phyloP scores from a whole-genome alignment of 2,113 vertebrate species.

The Salvelinus namaycush region DNA sequence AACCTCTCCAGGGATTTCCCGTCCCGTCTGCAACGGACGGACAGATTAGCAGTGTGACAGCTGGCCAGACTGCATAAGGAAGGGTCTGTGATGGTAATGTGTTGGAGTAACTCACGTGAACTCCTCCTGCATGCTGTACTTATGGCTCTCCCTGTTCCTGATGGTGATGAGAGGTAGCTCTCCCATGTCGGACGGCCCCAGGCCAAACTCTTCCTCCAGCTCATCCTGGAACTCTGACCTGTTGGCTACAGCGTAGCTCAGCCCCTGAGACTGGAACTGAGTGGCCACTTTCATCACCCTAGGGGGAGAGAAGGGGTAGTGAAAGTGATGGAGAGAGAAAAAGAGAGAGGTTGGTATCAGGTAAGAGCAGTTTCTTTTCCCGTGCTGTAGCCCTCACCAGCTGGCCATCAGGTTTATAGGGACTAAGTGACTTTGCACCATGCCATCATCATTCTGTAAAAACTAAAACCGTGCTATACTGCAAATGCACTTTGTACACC shows the following conservation, averaged over 20 bases:
- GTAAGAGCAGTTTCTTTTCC: too few species aligned
- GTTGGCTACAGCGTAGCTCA: constrained; percentile 53
- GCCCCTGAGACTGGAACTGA: constrained; percentile 40
- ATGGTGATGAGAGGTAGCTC: constrained; percentile 54
- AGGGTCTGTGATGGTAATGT: too few species aligned
- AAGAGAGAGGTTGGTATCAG: too few species aligned
- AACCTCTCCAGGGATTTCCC: constrained; percentile 59
- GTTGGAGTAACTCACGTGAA: constrained; percentile 52
- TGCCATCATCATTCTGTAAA: too few species aligned
- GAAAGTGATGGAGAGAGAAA: neutral
- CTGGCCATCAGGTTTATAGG: too few species aligned
- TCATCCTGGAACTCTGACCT: constrained; percentile 52
- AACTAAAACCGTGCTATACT: too few species aligned
- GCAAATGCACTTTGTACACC: too few species aligned
- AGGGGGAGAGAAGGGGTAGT: neutral
- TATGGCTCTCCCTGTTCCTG: constrained; percentile 45
- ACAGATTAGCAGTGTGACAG: neutral
- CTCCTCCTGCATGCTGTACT: constrained; percentile 60
- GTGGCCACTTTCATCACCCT: constrained; percentile 61
- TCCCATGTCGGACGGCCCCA: constrained; percentile 24
- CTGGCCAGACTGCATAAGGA: neutral
- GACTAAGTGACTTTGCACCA: too few species aligned
- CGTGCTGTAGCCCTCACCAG: too few species aligned
- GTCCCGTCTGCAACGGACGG: constrained; percentile 43
- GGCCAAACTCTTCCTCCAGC: constrained; percentile 54